phyloP scores from a whole-genome alignment of 2,113 vertebrate species.

The Tyto alba region DNA sequence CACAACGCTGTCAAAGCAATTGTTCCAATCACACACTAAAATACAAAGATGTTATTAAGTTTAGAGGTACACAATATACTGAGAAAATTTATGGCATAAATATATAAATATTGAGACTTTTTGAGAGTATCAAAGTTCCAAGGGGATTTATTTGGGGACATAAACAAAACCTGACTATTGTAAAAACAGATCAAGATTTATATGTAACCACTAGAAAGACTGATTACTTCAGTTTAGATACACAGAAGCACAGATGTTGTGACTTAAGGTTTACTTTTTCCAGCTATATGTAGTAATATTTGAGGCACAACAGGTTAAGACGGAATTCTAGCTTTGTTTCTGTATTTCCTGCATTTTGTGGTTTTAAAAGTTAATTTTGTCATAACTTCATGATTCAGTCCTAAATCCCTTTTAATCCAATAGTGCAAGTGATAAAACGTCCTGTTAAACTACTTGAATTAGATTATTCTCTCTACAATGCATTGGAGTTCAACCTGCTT shows the following conservation, averaged over 20 bases:
- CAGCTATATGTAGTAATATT: constrained; percentile 11
- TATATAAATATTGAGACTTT: constrained; percentile 55
- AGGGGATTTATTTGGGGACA: constrained; percentile 32
- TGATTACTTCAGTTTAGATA: background rate
- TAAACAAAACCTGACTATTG: constrained; percentile 20
- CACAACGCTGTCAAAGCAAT: background rate
- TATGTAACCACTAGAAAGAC: background rate
- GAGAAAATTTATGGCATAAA: constrained; percentile 34
- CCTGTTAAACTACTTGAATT: constrained; percentile 1
- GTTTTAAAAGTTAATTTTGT: constrained; percentile 26
- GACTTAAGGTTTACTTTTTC: constrained; percentile 14
- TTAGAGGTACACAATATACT: constrained; percentile 22
- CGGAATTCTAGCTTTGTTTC: background rate
- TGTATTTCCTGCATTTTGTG: background rate
- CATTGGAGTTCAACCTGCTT: constrained; percentile 54
- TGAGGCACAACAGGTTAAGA: constrained; percentile 61
- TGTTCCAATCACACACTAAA: background rate
- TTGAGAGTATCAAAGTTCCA: constrained; percentile 34
- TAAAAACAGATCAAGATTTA: constrained; percentile 3
- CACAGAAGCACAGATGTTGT: background rate
- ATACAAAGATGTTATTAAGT: constrained; percentile 16
- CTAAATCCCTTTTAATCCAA: constrained; percentile 69
- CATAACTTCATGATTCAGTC: background rate
- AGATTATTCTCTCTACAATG: background rate
- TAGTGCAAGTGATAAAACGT: constrained; percentile 72